Evolutionary conservation across 2,888 invertebrate genomes (phyloP).

Genomic region (Troides helena): DNA sequence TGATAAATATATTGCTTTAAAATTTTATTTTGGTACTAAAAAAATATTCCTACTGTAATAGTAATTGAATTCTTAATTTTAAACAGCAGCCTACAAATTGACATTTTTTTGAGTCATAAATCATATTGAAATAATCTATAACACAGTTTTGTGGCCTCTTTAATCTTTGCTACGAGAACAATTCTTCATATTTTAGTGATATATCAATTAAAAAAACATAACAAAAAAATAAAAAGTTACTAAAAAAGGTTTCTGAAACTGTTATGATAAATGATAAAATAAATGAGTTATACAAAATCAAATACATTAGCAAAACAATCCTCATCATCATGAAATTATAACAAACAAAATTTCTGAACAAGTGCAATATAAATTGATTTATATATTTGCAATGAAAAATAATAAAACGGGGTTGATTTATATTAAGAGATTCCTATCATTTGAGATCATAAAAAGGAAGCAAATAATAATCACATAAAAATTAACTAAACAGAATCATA

Average conservation of each 20-base stretch:
- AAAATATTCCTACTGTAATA: conserved; percentile 54
- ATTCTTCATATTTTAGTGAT: background rate
- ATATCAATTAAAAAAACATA: background rate
- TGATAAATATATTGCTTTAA: conserved; percentile 67
- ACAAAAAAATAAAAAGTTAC: background rate
- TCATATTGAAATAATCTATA: background rate
- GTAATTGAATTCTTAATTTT: conserved; percentile 65
- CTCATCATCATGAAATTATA: background rate
- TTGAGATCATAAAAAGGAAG: conserved; percentile 1
- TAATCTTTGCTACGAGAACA: background rate
- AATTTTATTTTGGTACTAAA: conserved; percentile 60
- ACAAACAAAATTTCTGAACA: background rate
- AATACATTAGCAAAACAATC: background rate
- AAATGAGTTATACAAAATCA: background rate
- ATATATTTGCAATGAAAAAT: background rate
- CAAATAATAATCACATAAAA: background rate
- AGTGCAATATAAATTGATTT: background rate
- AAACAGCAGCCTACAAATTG: conserved; percentile 70
- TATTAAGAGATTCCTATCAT: background rate
- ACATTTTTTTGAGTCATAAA: conserved; percentile 45
- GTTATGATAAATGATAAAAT: background rate
- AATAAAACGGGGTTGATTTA: background rate
- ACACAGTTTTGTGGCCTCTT: background rate
- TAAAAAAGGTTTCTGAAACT: background rate
- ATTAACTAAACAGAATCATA: background rate